A percentile compares a stretch with the other conserved stretches of the same genome.
Evolutionary conservation across 2,113 vertebrate genomes (phyloP).

Genomic region (Oxygymnocypris stewartii): DNA sequence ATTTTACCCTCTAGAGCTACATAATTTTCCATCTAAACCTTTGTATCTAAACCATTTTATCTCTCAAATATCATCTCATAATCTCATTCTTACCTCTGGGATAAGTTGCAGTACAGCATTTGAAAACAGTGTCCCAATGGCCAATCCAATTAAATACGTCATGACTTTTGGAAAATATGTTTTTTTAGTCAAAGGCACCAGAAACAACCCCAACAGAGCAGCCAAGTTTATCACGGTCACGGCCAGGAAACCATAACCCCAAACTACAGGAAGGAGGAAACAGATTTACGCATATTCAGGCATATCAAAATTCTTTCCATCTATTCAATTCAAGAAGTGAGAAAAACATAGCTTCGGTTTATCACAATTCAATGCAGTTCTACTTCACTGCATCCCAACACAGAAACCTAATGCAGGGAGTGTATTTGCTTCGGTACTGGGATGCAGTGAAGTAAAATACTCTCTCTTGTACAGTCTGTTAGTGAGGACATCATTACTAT

Average conservation of each 20-base stretch:
- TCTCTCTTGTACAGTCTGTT: background rate
- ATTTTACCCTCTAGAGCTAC: constrained; percentile 49
- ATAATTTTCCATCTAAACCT: constrained; percentile 37
- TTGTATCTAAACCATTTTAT: background rate
- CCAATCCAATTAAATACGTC: constrained; percentile 93
- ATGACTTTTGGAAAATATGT: constrained; percentile 93
- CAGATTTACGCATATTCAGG: background rate
- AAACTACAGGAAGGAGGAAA: constrained; percentile 77
- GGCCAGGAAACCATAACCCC: constrained; percentile 91
- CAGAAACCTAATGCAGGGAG: background rate
- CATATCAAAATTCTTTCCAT: background rate
- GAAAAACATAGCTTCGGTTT: background rate
- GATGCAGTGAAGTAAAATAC: background rate
- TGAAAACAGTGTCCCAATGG: constrained; percentile 96
- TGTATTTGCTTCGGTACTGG: background rate
- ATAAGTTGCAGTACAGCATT: constrained; percentile 97
- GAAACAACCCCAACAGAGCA: constrained; percentile 87
- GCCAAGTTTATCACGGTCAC: constrained; percentile 93
- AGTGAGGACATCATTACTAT: constrained; percentile 35
- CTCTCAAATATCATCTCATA: background rate
- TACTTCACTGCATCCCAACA: background rate
- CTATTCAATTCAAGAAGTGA: background rate
- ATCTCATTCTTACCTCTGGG: constrained; percentile 85
- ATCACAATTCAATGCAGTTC: background rate
- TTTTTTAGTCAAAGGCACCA: constrained; percentile 91